phyloP scores from a whole-genome alignment of 2,888 invertebrate genomes.

The Agrilus mali region DNA sequence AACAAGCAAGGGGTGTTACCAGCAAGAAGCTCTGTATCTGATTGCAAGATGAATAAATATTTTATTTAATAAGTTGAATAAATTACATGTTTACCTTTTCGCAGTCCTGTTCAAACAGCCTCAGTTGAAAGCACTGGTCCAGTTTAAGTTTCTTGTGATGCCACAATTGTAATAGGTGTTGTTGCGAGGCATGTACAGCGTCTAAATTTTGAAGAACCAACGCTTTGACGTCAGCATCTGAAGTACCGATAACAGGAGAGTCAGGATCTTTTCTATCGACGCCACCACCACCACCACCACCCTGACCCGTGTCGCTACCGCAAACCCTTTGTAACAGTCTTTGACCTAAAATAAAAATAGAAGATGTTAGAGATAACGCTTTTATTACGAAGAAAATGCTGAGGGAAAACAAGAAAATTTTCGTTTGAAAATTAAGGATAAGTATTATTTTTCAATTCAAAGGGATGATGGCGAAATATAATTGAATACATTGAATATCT shows the following conservation, averaged over 20 bases:
- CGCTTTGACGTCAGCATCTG: constrained; percentile 46
- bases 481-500: too few relatives aligned
- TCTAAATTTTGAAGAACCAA: constrained; percentile 72
- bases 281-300: constrained; percentile 35
- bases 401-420: too few relatives aligned
- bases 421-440: too few relatives aligned
- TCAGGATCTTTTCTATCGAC: constrained; percentile 57
- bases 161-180: constrained; percentile 87
- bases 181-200: constrained; percentile 79
- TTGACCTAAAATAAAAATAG: constrained; percentile 43
- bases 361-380: too few relatives aligned
- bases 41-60: too few relatives aligned
- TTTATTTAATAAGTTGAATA: too few relatives aligned
- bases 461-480: too few relatives aligned
- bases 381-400: too few relatives aligned
- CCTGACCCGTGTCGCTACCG: constrained; percentile 36
- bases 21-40: too few relatives aligned
- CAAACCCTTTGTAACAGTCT: constrained; percentile 49
- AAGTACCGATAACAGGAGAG: constrained; percentile 55
- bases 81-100: constrained; percentile 88
- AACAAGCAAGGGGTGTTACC: too few relatives aligned
- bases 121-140: constrained; percentile 91
- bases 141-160: constrained; percentile 88
- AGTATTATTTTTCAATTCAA: too few relatives aligned
- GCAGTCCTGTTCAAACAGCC: constrained; percentile 94